Evolutionary conservation across 2,113 vertebrate species (phyloP).

Genomic region (Sialia sialis): DNA sequence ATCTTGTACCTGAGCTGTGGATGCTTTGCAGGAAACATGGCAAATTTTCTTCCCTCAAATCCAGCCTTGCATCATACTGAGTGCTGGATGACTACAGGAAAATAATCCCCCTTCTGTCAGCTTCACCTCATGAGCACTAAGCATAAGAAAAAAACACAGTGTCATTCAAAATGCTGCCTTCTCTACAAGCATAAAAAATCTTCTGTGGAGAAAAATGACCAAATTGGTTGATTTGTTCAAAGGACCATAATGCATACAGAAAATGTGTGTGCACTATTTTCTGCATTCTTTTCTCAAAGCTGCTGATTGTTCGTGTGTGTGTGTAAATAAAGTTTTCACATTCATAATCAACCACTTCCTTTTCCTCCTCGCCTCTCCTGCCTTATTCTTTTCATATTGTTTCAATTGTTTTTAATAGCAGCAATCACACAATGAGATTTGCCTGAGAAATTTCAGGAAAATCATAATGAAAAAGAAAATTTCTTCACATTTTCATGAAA

Average conservation of each 20-base stretch:
- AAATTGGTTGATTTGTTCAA: slow-evolving; percentile 9
- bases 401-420: slow-evolving; percentile 10
- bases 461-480: neutral
- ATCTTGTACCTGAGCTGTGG: neutral
- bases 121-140: neutral
- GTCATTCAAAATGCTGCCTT: slow-evolving; percentile 27
- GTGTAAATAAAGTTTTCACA: slow-evolving; percentile 53
- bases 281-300: slow-evolving; percentile 32
- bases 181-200: slow-evolving; percentile 9
- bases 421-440: slow-evolving; percentile 3
- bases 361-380: slow-evolving; percentile 4
- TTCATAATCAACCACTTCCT: slow-evolving; percentile 13
- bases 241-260: neutral
- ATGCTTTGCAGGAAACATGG: neutral
- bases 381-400: neutral
- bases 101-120: neutral
- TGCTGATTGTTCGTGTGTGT: neutral
- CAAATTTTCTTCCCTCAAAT: neutral
- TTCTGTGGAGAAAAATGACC: slow-evolving; percentile 5
- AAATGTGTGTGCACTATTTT: neutral
- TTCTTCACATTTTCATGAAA: neutral
- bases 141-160: neutral
- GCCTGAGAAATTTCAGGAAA: slow-evolving; percentile 7
- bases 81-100: neutral
- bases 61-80: neutral